phyloP scores from a whole-genome alignment of 2,113 vertebrate species.

The Xiphophorus maculatus region DNA sequence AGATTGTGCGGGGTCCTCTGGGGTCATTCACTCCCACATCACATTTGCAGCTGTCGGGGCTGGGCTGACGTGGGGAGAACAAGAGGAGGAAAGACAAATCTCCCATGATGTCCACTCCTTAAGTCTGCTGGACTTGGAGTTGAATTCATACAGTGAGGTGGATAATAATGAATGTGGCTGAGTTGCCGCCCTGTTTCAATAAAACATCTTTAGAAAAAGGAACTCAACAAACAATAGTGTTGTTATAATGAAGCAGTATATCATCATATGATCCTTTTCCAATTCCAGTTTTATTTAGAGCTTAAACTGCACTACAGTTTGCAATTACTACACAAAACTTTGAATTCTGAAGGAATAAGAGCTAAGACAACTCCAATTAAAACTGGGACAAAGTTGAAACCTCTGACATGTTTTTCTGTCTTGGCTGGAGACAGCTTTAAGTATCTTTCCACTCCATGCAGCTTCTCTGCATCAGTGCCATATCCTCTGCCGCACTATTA shows the following conservation, averaged over 20 bases:
- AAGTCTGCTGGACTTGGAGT: slow-evolving; percentile 19
- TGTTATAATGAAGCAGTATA: too few relatives aligned
- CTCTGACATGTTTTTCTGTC: slow-evolving; percentile 13
- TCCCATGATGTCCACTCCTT: slow-evolving; percentile 53
- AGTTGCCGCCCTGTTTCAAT: slow-evolving; percentile 18
- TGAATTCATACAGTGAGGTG: slow-evolving; percentile 19
- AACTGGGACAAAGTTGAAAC: slow-evolving; percentile 2
- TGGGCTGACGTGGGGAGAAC: slow-evolving; percentile 39
- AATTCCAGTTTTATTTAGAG: too few relatives aligned
- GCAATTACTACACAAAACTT: not conserved
- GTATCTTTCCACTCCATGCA: slow-evolving; percentile 15
- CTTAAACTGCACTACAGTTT: not conserved
- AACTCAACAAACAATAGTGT: not conserved
- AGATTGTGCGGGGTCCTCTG: slow-evolving; percentile 44
- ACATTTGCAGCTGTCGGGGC: slow-evolving; percentile 69
- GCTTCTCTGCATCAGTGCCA: slow-evolving; percentile 2
- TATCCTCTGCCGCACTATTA: slow-evolving; percentile 28
- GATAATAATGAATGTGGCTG: slow-evolving; percentile 22
- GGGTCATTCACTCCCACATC: slow-evolving; percentile 64
- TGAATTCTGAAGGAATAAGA: not conserved
- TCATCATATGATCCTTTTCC: too few relatives aligned
- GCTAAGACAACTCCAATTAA: not conserved
- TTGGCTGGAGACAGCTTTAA: slow-evolving; percentile 5
- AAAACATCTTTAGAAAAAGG: slow-evolving; percentile 19
- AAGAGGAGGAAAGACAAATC: slow-evolving; percentile 12